A percentile compares a stretch with the other conserved stretches of the same genome.
Conservation (phyloP, 1,140 invertebrate species). For the Nasonia longicornis region DNA sequence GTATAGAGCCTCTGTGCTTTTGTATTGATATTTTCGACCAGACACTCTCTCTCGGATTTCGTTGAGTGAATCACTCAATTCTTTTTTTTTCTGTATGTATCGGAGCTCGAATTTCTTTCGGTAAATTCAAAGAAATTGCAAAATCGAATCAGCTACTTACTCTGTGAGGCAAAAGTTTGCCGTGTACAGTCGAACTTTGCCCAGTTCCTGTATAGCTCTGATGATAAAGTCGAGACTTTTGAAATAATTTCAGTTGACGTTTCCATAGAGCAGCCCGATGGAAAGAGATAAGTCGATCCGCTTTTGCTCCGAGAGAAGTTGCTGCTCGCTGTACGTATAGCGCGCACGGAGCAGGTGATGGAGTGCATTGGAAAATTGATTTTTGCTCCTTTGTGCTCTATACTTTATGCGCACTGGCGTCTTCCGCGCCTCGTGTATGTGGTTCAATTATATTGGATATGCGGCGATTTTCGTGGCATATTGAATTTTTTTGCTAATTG, state of each 20-base stretch:
- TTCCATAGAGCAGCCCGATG: not conserved
- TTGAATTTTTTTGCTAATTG: too few species aligned
- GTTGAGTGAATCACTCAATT: not conserved
- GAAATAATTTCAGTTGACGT: conserved; percentile 21
- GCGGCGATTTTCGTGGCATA: too few species aligned
- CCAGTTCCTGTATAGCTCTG: too few species aligned
- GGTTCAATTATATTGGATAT: not conserved
- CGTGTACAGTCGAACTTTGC: too few species aligned
- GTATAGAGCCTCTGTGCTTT: not conserved
- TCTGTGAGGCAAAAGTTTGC: too few species aligned
- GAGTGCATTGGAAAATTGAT: conserved; percentile 33
- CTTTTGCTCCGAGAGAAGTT: conserved; percentile 2
- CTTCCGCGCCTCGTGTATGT: not conserved
- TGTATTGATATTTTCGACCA: not conserved
- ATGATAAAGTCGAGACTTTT: not conserved
- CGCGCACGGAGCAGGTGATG: not conserved
- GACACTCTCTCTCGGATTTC: too few species aligned
- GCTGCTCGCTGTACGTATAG: not conserved
- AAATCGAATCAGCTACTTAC: too few species aligned
- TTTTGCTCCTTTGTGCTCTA: not conserved
- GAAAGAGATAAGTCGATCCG: conserved; percentile 23
- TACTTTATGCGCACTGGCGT: not conserved
- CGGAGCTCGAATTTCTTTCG: not conserved
- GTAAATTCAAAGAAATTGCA: too few species aligned
- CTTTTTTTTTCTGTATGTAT: not conserved